A percentile compares a stretch with the other conserved stretches of the same genome.
Evolutionary conservation across 2,113 vertebrate genomes (phyloP).

Genomic region (Thalassarche chlororhynchos): DNA sequence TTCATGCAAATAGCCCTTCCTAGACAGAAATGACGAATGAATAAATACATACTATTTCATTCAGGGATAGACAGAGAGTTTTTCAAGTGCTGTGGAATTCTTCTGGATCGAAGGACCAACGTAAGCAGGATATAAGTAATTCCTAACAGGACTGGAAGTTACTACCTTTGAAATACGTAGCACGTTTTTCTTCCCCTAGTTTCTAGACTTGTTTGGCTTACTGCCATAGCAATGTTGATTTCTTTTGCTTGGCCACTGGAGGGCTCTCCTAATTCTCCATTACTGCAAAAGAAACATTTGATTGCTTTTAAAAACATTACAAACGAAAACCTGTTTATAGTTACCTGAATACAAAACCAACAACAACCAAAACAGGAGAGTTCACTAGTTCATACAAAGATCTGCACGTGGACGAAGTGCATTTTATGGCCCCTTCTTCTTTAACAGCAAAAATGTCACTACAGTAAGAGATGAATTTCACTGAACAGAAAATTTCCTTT

Average conservation of each 20-base stretch:
- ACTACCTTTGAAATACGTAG: not conserved
- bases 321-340: not conserved
- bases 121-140: not conserved
- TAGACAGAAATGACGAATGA: not conserved
- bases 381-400: not conserved
- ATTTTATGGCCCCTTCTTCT: not conserved
- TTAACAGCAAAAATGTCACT: not conserved
- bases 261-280: constrained; percentile 47
- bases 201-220: not conserved
- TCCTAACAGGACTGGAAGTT: not conserved
- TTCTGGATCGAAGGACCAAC: not conserved
- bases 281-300: not conserved
- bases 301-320: not conserved
- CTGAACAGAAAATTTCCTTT: not conserved
- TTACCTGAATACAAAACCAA: not conserved
- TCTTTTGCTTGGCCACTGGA: constrained; percentile 25
- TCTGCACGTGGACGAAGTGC: not conserved
- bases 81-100: not conserved
- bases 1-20: not conserved
- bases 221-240: not conserved
- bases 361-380: not conserved
- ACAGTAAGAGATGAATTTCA: not conserved
- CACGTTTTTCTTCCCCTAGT: not conserved
- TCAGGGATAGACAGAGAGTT: not conserved
- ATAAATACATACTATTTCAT: not conserved